Conservation (phyloP, 2,888 invertebrate genomes). For the Merodon equestris region DNA sequence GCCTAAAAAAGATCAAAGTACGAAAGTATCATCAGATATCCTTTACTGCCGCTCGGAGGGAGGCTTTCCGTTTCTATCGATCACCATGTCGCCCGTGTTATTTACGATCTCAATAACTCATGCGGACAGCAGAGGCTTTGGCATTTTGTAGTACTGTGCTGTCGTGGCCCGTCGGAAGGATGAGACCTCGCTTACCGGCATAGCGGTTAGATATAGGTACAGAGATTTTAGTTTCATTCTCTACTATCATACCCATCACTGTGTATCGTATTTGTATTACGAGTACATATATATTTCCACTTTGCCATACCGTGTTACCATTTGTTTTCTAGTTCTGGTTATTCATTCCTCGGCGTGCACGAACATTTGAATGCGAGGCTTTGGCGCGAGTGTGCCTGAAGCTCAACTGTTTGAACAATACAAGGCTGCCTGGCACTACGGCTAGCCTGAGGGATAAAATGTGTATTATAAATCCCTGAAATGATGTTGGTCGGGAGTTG, state of each 20-base stretch:
- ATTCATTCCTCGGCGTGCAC: slow-evolving; percentile 3
- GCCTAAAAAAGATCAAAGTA: slow-evolving; percentile 13
- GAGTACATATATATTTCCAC: not conserved
- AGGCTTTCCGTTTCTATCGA: slow-evolving; percentile 32
- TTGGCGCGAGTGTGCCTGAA: slow-evolving; percentile 47
- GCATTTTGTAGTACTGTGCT: slow-evolving; percentile 16
- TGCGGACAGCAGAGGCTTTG: slow-evolving; percentile 27
- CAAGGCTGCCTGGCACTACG: slow-evolving; percentile 26
- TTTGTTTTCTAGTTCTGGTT: slow-evolving; percentile 18
- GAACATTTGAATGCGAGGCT: slow-evolving; percentile 34
- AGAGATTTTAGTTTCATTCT: slow-evolving; percentile 5
- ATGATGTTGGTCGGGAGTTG: slow-evolving; percentile 50
- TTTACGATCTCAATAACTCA: slow-evolving; percentile 62
- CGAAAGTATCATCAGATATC: slow-evolving; percentile 8
- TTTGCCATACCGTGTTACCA: not conserved
- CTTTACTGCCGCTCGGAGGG: slow-evolving; percentile 4
- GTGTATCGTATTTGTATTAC: slow-evolving; percentile 6
- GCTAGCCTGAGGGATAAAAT: slow-evolving; percentile 33
- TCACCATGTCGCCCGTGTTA: slow-evolving; percentile 50
- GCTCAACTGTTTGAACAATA: slow-evolving; percentile 56
- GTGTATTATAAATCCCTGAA: slow-evolving; percentile 55
- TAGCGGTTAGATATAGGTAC: slow-evolving; percentile 15
- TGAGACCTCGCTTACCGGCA: slow-evolving; percentile 27
- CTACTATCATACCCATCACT: not conserved
- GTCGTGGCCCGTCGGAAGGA: slow-evolving; percentile 12